Percentiles rank a stretch among this genome's conserved stretches.
Evolutionary conservation across 2,113 vertebrate genomes (phyloP).

Genomic region (Genyomyrus donnyi): DNA sequence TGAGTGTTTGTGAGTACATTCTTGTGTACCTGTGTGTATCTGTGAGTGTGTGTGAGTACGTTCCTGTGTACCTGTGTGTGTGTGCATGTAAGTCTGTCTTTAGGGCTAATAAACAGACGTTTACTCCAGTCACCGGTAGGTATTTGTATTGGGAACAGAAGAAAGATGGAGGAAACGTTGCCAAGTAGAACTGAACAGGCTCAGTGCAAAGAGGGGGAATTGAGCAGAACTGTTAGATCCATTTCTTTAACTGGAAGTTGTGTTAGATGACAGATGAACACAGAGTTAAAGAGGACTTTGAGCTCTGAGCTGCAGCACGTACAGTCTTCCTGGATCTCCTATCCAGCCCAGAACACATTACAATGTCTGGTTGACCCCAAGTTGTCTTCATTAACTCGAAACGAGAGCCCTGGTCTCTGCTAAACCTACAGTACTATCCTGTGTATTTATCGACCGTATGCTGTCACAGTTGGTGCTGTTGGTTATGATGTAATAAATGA

Average conservation of each 20-base stretch:
- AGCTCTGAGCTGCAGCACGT: neutral
- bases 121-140: neutral
- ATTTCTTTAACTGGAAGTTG: slow-evolving; percentile 19
- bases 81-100: neutral
- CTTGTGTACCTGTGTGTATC: too few species aligned
- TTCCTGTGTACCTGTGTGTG: too few species aligned
- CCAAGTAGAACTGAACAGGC: slow-evolving; percentile 39
- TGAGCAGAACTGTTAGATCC: slow-evolving; percentile 38
- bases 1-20: too few species aligned
- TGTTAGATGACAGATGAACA: slow-evolving; percentile 16
- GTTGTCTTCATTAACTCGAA: neutral
- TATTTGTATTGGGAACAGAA: slow-evolving; percentile 39
- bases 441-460: neutral
- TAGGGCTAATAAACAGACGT: neutral
- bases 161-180: slow-evolving; percentile 32
- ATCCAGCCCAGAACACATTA: neutral
- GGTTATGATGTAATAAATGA: neutral
- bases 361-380: neutral
- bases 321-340: neutral
- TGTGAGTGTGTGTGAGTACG: too few species aligned
- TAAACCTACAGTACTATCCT: neutral
- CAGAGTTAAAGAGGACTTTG: neutral
- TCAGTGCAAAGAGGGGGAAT: slow-evolving; percentile 28
- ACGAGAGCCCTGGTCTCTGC: neutral
- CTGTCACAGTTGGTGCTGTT: neutral